Evolutionary conservation across 2,113 vertebrate species (phyloP), one percentile per base, ranked within the genome.

Genomic region (Monopterus albus): DNA sequence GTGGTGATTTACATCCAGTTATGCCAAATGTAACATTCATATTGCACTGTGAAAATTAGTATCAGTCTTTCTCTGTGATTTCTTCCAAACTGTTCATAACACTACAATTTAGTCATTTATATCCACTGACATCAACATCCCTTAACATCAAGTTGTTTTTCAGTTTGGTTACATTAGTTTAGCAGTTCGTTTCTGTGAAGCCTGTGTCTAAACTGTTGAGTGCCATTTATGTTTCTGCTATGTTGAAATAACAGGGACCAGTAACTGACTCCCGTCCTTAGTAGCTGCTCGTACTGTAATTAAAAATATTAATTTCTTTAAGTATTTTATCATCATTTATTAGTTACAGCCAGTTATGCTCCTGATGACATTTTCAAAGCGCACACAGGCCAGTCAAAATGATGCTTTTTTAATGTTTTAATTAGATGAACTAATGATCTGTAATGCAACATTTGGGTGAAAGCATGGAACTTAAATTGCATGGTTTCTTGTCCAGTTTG

Each of bases 381-480:
- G 43, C 69, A 77, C 43, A 67, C 75, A 64, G 58, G 67, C 66
- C 52, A 39, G 45, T 84, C 42, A 26, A 18, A 82, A 84, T 35
- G 50, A 82, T 81, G 80, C 29, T 36, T 77, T 75, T 72, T 31
- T 62, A 56, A 72, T 63, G 39, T 75, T 82, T 86, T 84, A 84
- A 82, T 84, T 75, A 82, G 72, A 65, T 1, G 10, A 80, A 15
- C 51, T 82, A 88, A 84, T 77, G 81, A 72, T 66, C 64, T 86
- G 78, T 77, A 62, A 40, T 51, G 46, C 29, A 71, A 56, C 71
- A 0, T 73, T 74, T 46, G 42, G 58, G 28, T 59, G 35, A 15
- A 20, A 59, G 23, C 2, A 1, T 33, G 11, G 4, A 7, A 28
- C n/a, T 18, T 11, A 40, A 57, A 43, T 17, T 3, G 2, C 12